Evolutionary conservation across 2,888 invertebrate species (phyloP), one percentile per base, ranked within the genome.

Genomic region (Chymomyza procnemis): DNA sequence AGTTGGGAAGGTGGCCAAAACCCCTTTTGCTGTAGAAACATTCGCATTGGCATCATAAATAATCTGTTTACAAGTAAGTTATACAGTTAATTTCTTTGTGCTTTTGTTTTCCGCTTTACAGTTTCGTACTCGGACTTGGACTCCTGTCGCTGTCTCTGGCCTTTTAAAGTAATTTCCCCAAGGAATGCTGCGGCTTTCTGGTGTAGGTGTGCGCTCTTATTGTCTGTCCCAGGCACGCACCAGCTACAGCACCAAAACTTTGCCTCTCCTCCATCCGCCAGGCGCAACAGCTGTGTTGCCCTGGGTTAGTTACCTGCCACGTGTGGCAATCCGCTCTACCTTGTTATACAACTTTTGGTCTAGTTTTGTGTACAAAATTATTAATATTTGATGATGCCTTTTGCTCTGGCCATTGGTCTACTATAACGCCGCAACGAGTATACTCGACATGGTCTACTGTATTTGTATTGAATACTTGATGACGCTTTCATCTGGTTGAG

Each of bases 21-120:
- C 72, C 73, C 67, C 67, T 78, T 71, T 61, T 64, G 50, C 21
- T 47, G n/a, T n/a, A 26, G 8, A 26, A 22, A 50, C 59, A 46
- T 16, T 56, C 41, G 52, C 60, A 69, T 69, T 76, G 73, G 69
- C 74, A 83, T 82, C 88, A 82, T 82, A 82, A 82, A 82, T 82
- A 82, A 82, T 82, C 81, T 71, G 81, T 82, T 82, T 82, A 87
- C 88, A 82, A 82, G 84, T 86, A 86, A 86, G 78, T 82, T 85
- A 75, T 71, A 81, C 81, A 82, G 81, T 86, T 82, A 83, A 87
- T 82, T 87, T 75, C 73, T 71, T 71, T 66, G 69, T 64, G 41
- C 60, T 22, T 21, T 54, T 54, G 54, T 19, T 50, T 18, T 19
- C 21, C 1, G 2, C 21, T 50, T 57, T 16, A 18, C 57, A 30